A percentile compares a stretch with the other conserved stretches of the same genome.
phyloP scores from a whole-genome alignment of 2,888 invertebrate genomes.

The Oxystoma pomonae region DNA sequence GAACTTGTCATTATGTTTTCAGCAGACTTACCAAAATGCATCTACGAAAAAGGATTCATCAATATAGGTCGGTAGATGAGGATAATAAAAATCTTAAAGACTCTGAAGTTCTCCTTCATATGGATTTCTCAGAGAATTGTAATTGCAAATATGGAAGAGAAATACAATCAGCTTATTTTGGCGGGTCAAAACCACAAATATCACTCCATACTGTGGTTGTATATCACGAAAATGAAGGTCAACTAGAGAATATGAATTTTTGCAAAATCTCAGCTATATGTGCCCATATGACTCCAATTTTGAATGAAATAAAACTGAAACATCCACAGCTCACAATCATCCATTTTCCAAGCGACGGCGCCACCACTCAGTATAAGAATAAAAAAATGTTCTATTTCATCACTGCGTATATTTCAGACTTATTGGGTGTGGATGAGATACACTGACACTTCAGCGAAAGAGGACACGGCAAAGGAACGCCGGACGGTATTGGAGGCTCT shows the following conservation, averaged over 20 bases:
- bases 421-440: conserved; percentile 7
- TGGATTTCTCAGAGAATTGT: conserved; percentile 11
- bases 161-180: conserved; percentile 12
- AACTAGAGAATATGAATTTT: too few relatives aligned
- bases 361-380: conserved; percentile 16
- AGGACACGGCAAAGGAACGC: conserved; percentile 19
- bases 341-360: conserved; percentile 19
- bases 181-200: conserved; percentile 9
- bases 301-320: not conserved
- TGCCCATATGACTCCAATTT: conserved; percentile 16
- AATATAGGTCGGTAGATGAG: too few relatives aligned
- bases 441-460: conserved; percentile 15
- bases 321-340: conserved; percentile 11
- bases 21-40: not conserved
- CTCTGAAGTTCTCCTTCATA: not conserved
- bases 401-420: conserved; percentile 5
- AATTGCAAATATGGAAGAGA: conserved; percentile 10
- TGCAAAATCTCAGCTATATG: conserved; percentile 16
- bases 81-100: not conserved
- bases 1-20: not conserved
- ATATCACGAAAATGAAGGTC: conserved; percentile 2
- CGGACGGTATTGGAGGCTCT: conserved; percentile 15
- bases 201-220: conserved; percentile 9
- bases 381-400: conserved; percentile 18
- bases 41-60: not conserved